Evolutionary conservation across 1,140 invertebrate species (phyloP).

Genomic region (Cyclargus thomasi): DNA sequence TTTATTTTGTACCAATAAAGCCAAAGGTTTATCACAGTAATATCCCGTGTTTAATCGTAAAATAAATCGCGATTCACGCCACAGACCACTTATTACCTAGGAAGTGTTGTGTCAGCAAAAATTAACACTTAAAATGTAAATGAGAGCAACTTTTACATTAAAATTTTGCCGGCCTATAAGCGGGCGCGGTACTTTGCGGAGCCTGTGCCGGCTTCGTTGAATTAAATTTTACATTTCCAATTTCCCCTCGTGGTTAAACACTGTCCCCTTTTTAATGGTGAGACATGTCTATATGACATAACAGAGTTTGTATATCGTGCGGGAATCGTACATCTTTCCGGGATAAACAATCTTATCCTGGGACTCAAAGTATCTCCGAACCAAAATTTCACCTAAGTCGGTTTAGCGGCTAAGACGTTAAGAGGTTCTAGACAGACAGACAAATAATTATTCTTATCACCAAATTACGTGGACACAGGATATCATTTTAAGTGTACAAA

Average conservation of each 20-base stretch:
- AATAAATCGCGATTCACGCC: constrained; percentile 1
- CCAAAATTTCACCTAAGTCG: too few species aligned
- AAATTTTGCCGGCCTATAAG: constrained; percentile 10
- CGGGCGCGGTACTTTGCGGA: background rate
- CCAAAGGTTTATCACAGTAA: background rate
- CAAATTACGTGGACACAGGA: too few species aligned
- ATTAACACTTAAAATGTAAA: constrained; percentile 15
- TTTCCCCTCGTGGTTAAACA: background rate
- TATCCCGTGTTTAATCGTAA: constrained; percentile 17
- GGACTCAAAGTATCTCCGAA: too few species aligned
- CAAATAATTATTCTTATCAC: too few species aligned
- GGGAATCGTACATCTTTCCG: too few species aligned
- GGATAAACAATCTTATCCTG: too few species aligned
- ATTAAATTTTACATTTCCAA: constrained; percentile 1
- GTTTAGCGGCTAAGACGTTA: too few species aligned
- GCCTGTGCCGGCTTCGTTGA: background rate
- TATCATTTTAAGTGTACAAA: too few species aligned
- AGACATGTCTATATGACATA: too few species aligned
- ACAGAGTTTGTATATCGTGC: too few species aligned
- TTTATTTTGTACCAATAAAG: constrained; percentile 24
- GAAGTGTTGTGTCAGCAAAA: constrained; percentile 15
- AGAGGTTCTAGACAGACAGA: too few species aligned
- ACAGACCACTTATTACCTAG: constrained; percentile 10
- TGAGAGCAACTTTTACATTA: constrained; percentile 6
- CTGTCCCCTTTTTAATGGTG: background rate